phyloP scores from a whole-genome alignment of 1,140 invertebrate genomes.

The Drosophila murphyi region DNA sequence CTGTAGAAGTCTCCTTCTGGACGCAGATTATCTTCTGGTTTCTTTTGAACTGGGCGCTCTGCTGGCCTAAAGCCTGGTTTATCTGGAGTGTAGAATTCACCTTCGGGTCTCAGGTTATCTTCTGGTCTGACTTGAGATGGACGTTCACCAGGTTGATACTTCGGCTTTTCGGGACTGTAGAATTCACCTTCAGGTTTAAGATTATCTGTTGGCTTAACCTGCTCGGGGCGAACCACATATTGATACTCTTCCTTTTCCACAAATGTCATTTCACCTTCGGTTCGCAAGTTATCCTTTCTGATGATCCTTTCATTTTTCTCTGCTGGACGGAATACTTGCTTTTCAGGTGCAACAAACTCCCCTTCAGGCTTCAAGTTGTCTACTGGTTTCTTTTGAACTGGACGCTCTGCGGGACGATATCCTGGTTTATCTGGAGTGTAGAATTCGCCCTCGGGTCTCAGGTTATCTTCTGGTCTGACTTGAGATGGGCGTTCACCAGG shows the following conservation, averaged over 20 bases:
- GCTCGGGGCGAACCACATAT: constrained; percentile 6
- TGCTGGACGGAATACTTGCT: constrained; percentile 85
- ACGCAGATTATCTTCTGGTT: constrained; percentile 87
- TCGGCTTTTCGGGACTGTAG: constrained; percentile 84
- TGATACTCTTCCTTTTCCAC: constrained; percentile 60
- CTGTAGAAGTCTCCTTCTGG: constrained; percentile 87
- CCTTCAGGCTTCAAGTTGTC: constrained; percentile 87
- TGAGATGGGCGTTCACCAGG: constrained; percentile 26
- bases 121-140: constrained; percentile 79
- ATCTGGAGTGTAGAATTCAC: constrained; percentile 86
- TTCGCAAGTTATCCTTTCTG: constrained; percentile 86
- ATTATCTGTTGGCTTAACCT: constrained; percentile 86
- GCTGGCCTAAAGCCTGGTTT: constrained; percentile 84
- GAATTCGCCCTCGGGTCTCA: constrained; percentile 27
- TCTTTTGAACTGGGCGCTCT: constrained; percentile 84
- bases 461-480: constrained; percentile 14
- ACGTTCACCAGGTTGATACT: constrained; percentile 86
- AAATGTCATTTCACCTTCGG: constrained; percentile 86
- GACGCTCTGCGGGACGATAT: constrained; percentile 84
- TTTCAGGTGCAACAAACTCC: constrained; percentile 86
- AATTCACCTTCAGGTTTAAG: constrained; percentile 86
- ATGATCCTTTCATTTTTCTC: constrained; percentile 85
- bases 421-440: constrained; percentile 26
- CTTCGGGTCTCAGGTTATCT: constrained; percentile 89
- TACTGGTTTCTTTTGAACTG: constrained; percentile 77